Percentiles rank a stretch among this genome's conserved stretches.
These are phyloP conservation scores for Rhopalosiphum padi DNA, from an alignment of 1,140 invertebrate genomes.

Conservation along the genomic window DNA sequence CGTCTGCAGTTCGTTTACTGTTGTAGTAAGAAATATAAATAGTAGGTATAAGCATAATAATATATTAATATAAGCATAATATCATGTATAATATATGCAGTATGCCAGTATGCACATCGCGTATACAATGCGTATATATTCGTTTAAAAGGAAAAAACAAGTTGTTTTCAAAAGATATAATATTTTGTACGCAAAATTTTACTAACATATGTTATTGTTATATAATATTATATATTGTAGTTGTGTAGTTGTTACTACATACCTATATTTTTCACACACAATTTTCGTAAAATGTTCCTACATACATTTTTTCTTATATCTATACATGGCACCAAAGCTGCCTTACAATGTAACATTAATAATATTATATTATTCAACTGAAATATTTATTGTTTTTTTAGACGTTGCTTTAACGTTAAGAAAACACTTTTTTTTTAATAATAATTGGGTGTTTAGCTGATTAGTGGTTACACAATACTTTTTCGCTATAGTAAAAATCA, in stretches of 20 bases:
- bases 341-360: neutral
- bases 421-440: neutral
- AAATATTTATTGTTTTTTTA: slow-evolving; percentile 9
- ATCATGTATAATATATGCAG: neutral
- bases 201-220: neutral
- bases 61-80: neutral
- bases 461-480: neutral
- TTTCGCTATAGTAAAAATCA: neutral
- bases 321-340: too few species aligned
- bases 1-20: neutral
- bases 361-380: neutral
- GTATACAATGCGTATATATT: neutral
- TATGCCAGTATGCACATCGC: neutral
- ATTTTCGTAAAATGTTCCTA: too few species aligned
- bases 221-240: neutral
- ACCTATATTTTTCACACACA: neutral
- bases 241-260: neutral
- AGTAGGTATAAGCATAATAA: neutral
- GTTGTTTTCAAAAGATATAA: neutral
- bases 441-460: neutral
- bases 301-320: too few species aligned
- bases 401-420: neutral
- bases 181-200: neutral
- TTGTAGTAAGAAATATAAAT: neutral
- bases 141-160: neutral